Base-by-base conservation (phyloP, 1,140 invertebrate species). In the Tetraneura akinire region DNA sequence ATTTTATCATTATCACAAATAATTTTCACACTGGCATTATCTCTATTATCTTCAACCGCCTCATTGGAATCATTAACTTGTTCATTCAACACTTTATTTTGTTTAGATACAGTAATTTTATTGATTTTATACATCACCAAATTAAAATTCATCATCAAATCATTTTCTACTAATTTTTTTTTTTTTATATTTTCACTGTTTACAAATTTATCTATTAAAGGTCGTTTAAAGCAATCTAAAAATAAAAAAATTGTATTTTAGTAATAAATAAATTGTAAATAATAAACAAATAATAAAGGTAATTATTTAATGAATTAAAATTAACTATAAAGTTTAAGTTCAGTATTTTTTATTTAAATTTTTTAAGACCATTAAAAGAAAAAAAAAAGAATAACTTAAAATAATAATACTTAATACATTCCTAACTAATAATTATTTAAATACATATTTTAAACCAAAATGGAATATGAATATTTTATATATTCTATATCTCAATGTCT, bases 171-270 rank as follows among this genome's bases (percentile, higher is more conserved):
- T 4, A 60, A 4, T 49, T 18, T 78, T 0, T 29, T 3, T 78
- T 78, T 78, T 60, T 78, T 78, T 14, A 14, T n/a, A 2, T n/a
- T 42, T 2, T 60, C 55, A 47, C 13, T 26, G 0, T 45, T 55
- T 62, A 26, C 9, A 16, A 9, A 8, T 45, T 26, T 18, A 62
- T 62, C n/a, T 57, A 10, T 6, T 42, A 57, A 55, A 60, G 73
- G 14, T 62, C 74, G 74, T 16, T 78, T 78, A 29, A 78, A 26
- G 26, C 68, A 10, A 51, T 29, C 68, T 71, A 16, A 14, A 71
- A 71, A 6, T 29, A n/a, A n/a, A 14, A 51, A 29, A 71, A 71
- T 6, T 71, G 11, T 29, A n/a, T n/a, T 29, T 51, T 53, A 53
- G 3, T n/a, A 6, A 53, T 1, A 53, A n/a, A 53, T n/a, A 37